Evolutionary conservation across 2,888 invertebrate genomes (phyloP).

Genomic region (Amphipyra tragopoginis): DNA sequence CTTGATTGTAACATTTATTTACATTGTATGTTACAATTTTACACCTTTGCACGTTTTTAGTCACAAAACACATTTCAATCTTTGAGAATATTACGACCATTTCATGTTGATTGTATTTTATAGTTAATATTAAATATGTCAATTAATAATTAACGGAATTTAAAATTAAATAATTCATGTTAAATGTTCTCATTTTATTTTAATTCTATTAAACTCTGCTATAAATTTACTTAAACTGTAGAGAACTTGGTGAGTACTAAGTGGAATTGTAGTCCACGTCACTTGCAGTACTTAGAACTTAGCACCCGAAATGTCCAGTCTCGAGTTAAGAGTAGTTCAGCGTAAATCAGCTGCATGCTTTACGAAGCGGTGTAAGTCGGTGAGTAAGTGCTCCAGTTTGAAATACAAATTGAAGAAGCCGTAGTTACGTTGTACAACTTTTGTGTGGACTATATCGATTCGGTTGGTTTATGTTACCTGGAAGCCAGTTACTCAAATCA

Average conservation of each 20-base stretch:
- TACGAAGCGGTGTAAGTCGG: background rate
- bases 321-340: slow-evolving; percentile 21
- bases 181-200: background rate
- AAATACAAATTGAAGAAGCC: slow-evolving; percentile 36
- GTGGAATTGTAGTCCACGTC: slow-evolving; percentile 22
- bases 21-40: too few species aligned
- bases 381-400: slow-evolving; percentile 16
- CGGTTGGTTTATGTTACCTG: background rate
- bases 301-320: slow-evolving; percentile 17
- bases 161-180: too few species aligned
- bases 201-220: background rate
- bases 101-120: too few species aligned
- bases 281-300: slow-evolving; percentile 34
- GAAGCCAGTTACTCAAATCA: too few species aligned
- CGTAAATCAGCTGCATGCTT: slow-evolving; percentile 25
- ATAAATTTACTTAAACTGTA: slow-evolving; percentile 13
- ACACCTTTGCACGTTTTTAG: too few species aligned
- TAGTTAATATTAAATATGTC: too few species aligned
- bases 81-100: too few species aligned
- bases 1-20: too few species aligned
- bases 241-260: slow-evolving; percentile 6
- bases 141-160: too few species aligned
- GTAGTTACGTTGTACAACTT: slow-evolving; percentile 3
- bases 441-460: slow-evolving; percentile 11
- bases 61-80: too few species aligned